Evolutionary conservation across 2,113 vertebrate genomes (phyloP).

Genomic region (Osmerus eperlanus): DNA sequence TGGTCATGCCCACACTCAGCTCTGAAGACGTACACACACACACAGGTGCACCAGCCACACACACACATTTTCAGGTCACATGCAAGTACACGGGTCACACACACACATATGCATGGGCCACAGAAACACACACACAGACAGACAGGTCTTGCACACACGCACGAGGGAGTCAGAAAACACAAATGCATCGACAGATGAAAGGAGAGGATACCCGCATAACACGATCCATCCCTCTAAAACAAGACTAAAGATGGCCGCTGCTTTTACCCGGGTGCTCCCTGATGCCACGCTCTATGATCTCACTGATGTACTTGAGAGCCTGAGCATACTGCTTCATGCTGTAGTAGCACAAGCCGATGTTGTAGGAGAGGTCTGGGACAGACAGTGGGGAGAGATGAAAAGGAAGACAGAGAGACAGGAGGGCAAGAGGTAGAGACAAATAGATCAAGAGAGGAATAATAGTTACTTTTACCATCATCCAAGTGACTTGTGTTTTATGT

Average conservation of each 20-base stretch:
- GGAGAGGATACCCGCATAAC: neutral
- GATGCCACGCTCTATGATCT: slow-evolving; percentile 88
- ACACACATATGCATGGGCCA: neutral
- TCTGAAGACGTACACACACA: slow-evolving; percentile 61
- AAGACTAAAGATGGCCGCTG: too few relatives aligned
- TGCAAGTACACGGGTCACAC: neutral
- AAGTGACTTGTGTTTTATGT: neutral
- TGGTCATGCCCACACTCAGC: slow-evolving; percentile 87
- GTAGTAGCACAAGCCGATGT: slow-evolving; percentile 87
- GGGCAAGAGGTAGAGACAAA: neutral
- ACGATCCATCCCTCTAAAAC: too few relatives aligned
- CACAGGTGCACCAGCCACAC: neutral
- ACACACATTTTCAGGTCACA: neutral
- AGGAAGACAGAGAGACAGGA: slow-evolving; percentile 1
- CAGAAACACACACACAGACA: neutral
- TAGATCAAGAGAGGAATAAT: neutral
- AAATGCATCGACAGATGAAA: neutral
- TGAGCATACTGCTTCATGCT: slow-evolving; percentile 79
- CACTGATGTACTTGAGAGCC: slow-evolving; percentile 81
- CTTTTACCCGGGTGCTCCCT: slow-evolving; percentile 82
- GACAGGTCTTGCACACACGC: neutral
- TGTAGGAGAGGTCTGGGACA: slow-evolving; percentile 84
- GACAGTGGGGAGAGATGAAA: slow-evolving; percentile 5
- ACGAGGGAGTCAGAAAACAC: neutral
- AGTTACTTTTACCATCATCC: neutral